Conservation (phyloP, 2,888 invertebrate genomes). For the Abrostola tripartita region DNA sequence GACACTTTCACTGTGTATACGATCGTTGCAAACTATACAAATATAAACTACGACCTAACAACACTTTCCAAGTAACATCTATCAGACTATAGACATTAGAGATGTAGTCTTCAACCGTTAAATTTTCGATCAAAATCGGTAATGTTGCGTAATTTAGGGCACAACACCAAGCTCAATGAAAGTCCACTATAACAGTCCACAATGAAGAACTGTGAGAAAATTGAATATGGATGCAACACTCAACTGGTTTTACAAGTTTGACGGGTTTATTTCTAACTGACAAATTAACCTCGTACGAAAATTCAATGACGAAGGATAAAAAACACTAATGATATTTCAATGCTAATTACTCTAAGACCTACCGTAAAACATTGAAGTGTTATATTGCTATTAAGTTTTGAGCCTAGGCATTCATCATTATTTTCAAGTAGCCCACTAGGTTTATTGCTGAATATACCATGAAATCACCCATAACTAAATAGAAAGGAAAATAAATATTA, state of each 20-base stretch:
- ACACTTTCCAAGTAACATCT: slow-evolving; percentile 56
- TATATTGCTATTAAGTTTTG: background rate
- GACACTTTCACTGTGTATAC: slow-evolving; percentile 81
- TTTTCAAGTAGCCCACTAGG: no score
- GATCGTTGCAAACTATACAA: slow-evolving; percentile 46
- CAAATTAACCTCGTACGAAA: slow-evolving; percentile 36
- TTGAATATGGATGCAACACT: slow-evolving; percentile 54
- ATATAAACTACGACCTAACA: slow-evolving; percentile 59
- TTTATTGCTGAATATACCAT: no score
- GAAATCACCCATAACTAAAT: no score
- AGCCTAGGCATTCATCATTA: no score
- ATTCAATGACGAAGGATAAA: slow-evolving; percentile 40
- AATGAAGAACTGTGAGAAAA: slow-evolving; percentile 50
- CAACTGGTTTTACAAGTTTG: slow-evolving; percentile 51
- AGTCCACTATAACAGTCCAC: slow-evolving; percentile 32
- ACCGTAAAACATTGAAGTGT: background rate
- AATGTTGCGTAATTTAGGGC: background rate
- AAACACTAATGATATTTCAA: slow-evolving; percentile 31
- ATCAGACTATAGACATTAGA: slow-evolving; percentile 30
- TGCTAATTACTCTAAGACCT: background rate
- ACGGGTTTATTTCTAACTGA: slow-evolving; percentile 44
- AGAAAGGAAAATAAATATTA: no score
- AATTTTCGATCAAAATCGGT: no score
- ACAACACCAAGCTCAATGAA: slow-evolving; percentile 34
- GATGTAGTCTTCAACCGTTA: no score